A percentile compares a stretch with the other conserved stretches of the same genome.
Evolutionary conservation across 2,113 vertebrate species (phyloP).

Genomic region (Aphelocoma coerulescens): DNA sequence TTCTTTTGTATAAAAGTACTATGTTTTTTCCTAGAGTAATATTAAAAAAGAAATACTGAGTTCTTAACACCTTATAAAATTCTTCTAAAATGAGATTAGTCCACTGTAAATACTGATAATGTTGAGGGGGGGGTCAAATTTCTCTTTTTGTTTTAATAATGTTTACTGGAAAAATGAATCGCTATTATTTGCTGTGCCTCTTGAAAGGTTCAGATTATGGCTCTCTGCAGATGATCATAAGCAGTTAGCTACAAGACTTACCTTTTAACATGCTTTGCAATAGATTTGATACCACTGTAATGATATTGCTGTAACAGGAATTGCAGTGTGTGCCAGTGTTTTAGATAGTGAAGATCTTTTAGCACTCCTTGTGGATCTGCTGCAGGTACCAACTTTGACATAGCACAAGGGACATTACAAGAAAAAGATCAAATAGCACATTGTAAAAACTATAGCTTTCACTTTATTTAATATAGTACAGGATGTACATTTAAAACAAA

Average conservation of each 20-base stretch:
- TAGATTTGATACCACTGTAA: slow-evolving; percentile 32
- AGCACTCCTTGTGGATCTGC: slow-evolving; percentile 20
- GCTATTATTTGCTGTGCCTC: background rate
- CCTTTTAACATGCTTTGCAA: slow-evolving; percentile 40
- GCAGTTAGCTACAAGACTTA: background rate
- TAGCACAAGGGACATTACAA: slow-evolving; percentile 7
- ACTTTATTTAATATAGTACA: background rate
- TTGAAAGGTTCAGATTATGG: background rate
- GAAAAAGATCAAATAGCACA: background rate
- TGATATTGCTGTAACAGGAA: slow-evolving; percentile 12
- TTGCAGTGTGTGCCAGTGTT: slow-evolving; percentile 1
- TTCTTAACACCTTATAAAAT: background rate
- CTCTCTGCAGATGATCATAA: background rate
- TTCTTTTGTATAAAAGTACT: background rate
- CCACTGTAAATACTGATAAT: background rate
- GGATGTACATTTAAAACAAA: background rate
- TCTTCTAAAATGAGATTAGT: background rate
- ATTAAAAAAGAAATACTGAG: background rate
- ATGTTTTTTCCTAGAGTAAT: background rate
- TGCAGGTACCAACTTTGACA: slow-evolving; percentile 13
- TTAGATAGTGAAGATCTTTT: slow-evolving; percentile 14
- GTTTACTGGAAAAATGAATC: background rate
- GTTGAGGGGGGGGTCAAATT: background rate
- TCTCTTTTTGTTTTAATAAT: background rate
- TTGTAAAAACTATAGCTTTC: slow-evolving; percentile 6